Conservation (phyloP, 2,113 vertebrate genomes). For the Caranx ignobilis region DNA sequence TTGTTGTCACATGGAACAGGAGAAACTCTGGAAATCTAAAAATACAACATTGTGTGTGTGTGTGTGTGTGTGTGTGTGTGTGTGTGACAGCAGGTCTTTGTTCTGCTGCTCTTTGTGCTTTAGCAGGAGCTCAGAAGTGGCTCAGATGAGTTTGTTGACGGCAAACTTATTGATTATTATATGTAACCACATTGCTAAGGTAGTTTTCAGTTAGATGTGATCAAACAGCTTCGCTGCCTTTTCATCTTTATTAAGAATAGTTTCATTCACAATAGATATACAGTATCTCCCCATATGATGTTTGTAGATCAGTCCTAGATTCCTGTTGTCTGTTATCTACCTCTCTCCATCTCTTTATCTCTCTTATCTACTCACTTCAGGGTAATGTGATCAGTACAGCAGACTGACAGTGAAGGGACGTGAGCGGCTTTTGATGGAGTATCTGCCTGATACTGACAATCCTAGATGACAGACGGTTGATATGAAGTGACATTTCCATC, state of each 20-base stretch:
- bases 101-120: background rate
- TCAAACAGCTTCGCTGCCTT: too few species aligned
- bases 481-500: constrained; percentile 14
- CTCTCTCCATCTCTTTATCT: too few species aligned
- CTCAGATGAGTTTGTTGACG: background rate
- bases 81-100: constrained; percentile 8
- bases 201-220: too few species aligned
- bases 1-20: constrained; percentile 20
- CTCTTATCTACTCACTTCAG: background rate
- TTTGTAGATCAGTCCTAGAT: too few species aligned
- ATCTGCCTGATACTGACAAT: background rate
- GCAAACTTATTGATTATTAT: too few species aligned
- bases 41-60: constrained; percentile 15
- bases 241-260: too few species aligned
- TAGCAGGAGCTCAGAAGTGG: background rate
- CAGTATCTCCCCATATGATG: too few species aligned
- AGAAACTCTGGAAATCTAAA: constrained; percentile 28
- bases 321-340: too few species aligned
- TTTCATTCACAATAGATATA: too few species aligned
- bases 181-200: too few species aligned
- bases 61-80: too few species aligned
- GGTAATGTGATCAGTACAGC: background rate
- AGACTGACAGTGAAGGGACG: background rate
- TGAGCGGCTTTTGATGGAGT: background rate
- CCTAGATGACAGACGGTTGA: background rate